Percentiles rank a stretch among this genome's conserved stretches.
Conservation (phyloP, 2,797 vertebrate species). For the Pseudochirops corinnae region DNA sequence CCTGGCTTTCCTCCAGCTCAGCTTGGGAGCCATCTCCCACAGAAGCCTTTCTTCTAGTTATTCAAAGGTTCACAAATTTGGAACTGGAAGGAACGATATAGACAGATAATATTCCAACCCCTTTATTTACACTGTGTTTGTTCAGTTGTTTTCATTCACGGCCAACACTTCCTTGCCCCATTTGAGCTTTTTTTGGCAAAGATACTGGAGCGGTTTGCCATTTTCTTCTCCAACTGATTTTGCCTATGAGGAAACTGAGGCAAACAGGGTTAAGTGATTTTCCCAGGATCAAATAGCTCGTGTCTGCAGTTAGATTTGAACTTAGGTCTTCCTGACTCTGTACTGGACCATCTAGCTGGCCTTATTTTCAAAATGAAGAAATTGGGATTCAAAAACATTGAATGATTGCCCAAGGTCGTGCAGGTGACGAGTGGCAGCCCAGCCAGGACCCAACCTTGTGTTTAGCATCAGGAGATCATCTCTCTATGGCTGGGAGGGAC, state of each 20-base stretch:
- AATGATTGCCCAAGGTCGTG: background rate
- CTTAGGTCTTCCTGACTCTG: background rate
- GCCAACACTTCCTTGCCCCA: background rate
- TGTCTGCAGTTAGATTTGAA: background rate
- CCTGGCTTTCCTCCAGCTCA: background rate
- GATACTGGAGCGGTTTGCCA: background rate
- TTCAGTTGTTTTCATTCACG: background rate
- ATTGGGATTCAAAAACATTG: background rate
- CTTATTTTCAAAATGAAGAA: background rate
- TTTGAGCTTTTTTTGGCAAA: background rate
- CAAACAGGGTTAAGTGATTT: background rate
- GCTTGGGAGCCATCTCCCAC: background rate
- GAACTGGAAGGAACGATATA: background rate
- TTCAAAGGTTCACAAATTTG: background rate
- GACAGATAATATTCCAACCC: background rate
- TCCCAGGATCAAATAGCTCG: background rate
- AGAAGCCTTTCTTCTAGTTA: background rate
- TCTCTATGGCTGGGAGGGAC: background rate
- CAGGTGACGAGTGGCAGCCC: background rate
- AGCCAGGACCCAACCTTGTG: background rate
- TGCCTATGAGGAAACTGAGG: background rate
- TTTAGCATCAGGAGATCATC: background rate
- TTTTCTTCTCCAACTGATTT: background rate
- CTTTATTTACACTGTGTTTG: background rate
- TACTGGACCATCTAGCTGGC: background rate